Conservation (phyloP, 1,140 invertebrate species). For the Conus betulinus region DNA sequence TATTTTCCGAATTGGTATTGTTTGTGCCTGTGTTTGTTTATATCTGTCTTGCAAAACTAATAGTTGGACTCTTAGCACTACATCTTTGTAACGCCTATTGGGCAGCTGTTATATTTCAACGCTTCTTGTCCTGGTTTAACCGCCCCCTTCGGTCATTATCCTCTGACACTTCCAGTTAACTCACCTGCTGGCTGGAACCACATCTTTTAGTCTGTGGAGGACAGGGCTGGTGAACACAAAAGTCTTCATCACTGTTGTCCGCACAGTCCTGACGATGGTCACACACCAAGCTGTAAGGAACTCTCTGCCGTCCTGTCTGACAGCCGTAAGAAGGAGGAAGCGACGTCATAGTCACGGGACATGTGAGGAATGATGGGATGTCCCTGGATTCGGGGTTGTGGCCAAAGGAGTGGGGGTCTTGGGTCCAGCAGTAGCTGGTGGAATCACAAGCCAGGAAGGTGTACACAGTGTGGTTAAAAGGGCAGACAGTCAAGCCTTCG, state of each 20-base stretch:
- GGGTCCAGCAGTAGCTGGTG: not conserved
- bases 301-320: not conserved
- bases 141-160: too few species aligned
- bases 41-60: too few species aligned
- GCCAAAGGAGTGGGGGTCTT: too few species aligned
- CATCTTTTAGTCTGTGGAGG: too few species aligned
- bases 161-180: too few species aligned
- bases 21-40: too few species aligned
- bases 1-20: too few species aligned
- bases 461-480: not conserved
- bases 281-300: slow-evolving; percentile 6
- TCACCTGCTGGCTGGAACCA: too few species aligned
- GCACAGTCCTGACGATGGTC: not conserved
- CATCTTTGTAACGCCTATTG: too few species aligned
- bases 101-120: too few species aligned
- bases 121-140: too few species aligned
- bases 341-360: not conserved
- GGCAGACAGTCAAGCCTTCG: not conserved
- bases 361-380: not conserved
- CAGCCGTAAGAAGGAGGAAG: slow-evolving; percentile 1
- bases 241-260: slow-evolving; percentile 13
- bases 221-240: not conserved
- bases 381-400: not conserved
- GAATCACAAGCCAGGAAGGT: not conserved
- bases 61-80: too few species aligned